Evolutionary conservation across 2,888 invertebrate species (phyloP), one percentile per base, ranked within the genome.

Genomic region (Drosophila greeni): DNA sequence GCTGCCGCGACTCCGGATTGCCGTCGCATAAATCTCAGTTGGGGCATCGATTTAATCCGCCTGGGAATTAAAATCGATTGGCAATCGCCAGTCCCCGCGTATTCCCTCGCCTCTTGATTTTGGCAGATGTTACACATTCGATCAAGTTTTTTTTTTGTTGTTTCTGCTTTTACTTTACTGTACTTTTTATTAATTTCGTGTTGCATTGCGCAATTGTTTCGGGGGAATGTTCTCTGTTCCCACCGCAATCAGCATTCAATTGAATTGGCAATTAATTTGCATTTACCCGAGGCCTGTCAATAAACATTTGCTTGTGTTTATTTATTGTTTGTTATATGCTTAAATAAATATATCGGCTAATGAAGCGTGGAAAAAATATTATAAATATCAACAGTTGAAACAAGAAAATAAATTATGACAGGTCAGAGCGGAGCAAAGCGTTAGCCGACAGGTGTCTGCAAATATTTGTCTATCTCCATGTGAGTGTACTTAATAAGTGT

Each of bases 401-500:
- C 58, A 64, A 77, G 62, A 60, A 68, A 51, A 62, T 69, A 77
- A 66, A 76, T 66, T 76, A 78, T 73, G 49, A 42, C 59, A 68
- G 68, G 69, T 51, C 66, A 66, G n/a, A 55, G 70, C 51, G 31
- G 55, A 43, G 73, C 58, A 66, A 80, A 75, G 71, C 66, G 73
- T 49, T 54, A 73, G 84, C 84, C 79, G 84, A 84, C 79, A 80
- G 84, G 79, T 80, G 84, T 84, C 76, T 66, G 72, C 84, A 80
- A 80, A 80, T 80, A 82, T 80, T 80, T 84, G 82, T 76, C 67
- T 67, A 74, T 79, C 74, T 66, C 64, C 69, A 66, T 66, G 45
- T 33, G 52, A 62, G 55, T 29, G 52, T 61, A 42, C 64, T 42
- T 36, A 64, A 64, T 61, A 49, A 24, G 62, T 70, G 45, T 80